These are phyloP conservation scores for Drosophila cracens DNA, from an alignment of 2,888 invertebrate genomes.

Conservation along the genomic window DNA sequence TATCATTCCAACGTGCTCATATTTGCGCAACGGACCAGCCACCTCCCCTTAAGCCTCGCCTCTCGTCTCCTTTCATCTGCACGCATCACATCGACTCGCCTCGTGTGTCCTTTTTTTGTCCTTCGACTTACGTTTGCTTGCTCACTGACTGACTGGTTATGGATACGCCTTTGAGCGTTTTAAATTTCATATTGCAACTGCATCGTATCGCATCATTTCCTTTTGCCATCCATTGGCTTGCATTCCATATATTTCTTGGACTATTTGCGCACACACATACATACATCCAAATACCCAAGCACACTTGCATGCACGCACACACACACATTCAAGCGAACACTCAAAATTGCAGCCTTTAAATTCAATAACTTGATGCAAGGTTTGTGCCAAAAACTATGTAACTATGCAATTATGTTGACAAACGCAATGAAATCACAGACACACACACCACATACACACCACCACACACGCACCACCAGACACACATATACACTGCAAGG, in stretches of 20 bases:
- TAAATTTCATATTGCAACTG: conserved; percentile 81
- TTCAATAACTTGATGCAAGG: conserved; percentile 53
- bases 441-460: conserved; percentile 2
- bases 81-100: conserved; percentile 38
- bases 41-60: conserved; percentile 9
- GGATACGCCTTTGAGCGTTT: conserved; percentile 81
- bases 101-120: conserved; percentile 78
- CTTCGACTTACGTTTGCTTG: conserved; percentile 73
- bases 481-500: conserved; percentile 1
- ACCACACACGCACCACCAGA: not conserved
- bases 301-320: not conserved
- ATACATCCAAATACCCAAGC: not conserved
- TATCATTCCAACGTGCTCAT: conserved; percentile 76
- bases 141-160: conserved; percentile 68
- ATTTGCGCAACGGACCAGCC: conserved; percentile 65
- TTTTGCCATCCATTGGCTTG: conserved; percentile 4
- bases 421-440: conserved; percentile 62
- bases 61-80: not conserved
- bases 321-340: conserved; percentile 4
- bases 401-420: conserved; percentile 73
- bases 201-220: conserved; percentile 33
- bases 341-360: conserved; percentile 45
- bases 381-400: conserved; percentile 40
- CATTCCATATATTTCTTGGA: conserved; percentile 5
- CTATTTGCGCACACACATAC: conserved; percentile 26